These are phyloP conservation scores for Steinernema carpocapsae DNA, from an alignment of 2,888 invertebrate genomes.

Conservation along the genomic window DNA sequence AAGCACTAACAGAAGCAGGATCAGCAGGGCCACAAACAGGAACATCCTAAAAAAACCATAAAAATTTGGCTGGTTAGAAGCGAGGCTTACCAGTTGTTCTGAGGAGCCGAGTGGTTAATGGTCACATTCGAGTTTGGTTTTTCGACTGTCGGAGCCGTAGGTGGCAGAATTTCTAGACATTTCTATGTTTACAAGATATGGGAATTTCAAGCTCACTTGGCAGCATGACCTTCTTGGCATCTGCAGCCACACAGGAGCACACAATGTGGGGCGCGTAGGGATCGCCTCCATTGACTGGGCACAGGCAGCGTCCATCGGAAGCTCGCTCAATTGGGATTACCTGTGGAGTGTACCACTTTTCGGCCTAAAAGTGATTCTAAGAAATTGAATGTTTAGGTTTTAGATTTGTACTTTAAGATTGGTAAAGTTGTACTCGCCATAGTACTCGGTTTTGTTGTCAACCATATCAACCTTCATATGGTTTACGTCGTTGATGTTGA, in stretches of 20 bases:
- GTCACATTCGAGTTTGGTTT: neutral
- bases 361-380: slow-evolving; percentile 44
- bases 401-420: slow-evolving; percentile 51
- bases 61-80: too few relatives aligned
- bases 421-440: slow-evolving; percentile 66
- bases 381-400: neutral
- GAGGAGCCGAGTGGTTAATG: too few relatives aligned
- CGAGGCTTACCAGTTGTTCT: neutral
- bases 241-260: slow-evolving; percentile 66
- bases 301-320: slow-evolving; percentile 62
- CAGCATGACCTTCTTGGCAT: slow-evolving; percentile 60
- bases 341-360: slow-evolving; percentile 62
- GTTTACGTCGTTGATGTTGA: slow-evolving; percentile 45
- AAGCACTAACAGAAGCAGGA: slow-evolving; percentile 28
- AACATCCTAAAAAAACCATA: neutral
- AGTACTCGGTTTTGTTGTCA: slow-evolving; percentile 52
- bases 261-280: slow-evolving; percentile 54
- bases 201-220: slow-evolving; percentile 36
- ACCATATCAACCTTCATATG: slow-evolving; percentile 55
- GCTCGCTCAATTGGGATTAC: slow-evolving; percentile 65
- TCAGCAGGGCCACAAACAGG: slow-evolving; percentile 16
- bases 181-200: too few relatives aligned
- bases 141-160: neutral
- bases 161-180: slow-evolving; percentile 36
- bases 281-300: slow-evolving; percentile 50